A percentile compares a stretch with the other conserved stretches of the same genome.
Evolutionary conservation across 1,140 invertebrate species (phyloP).

Genomic region (Drosophila neocordata): DNA sequence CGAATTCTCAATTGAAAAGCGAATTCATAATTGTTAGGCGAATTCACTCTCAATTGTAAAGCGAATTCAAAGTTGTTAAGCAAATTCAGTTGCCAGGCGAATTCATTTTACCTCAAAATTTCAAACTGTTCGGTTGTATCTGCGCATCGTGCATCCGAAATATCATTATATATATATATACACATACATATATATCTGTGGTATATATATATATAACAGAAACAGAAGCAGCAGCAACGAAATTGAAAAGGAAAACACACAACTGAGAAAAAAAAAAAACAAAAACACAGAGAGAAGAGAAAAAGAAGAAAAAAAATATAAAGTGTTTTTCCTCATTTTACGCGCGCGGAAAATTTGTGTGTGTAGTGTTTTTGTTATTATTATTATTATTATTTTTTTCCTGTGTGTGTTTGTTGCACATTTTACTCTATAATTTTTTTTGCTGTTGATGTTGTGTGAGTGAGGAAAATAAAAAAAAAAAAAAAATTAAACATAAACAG

Average conservation of each 20-base stretch:
- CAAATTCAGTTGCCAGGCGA: no score
- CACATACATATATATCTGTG: constrained; percentile 9
- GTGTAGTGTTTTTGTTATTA: not conserved
- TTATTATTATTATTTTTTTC: not conserved
- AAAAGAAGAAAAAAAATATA: not conserved
- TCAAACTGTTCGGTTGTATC: constrained; percentile 10
- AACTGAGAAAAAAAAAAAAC: constrained; percentile 27
- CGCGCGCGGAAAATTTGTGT: constrained; percentile 4
- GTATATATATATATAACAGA: not conserved
- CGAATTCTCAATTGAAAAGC: no score
- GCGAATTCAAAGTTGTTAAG: no score
- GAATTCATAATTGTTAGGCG: no score
- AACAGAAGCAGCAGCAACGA: constrained; percentile 2
- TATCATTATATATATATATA: constrained; percentile 24
- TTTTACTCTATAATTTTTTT: not conserved
- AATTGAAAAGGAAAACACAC: constrained; percentile 19
- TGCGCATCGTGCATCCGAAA: constrained; percentile 3
- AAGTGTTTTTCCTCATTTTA: constrained; percentile 4
- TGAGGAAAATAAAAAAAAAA: not conserved
- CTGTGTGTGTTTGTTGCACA: not conserved
- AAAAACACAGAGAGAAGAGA: not conserved
- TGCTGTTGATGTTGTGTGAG: not conserved
- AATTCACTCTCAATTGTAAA: no score
- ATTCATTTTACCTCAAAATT: not conserved
- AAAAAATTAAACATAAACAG: not conserved